Evolutionary conservation across 2,797 vertebrate genomes (phyloP).

Genomic region (Meriones psammophilus): DNA sequence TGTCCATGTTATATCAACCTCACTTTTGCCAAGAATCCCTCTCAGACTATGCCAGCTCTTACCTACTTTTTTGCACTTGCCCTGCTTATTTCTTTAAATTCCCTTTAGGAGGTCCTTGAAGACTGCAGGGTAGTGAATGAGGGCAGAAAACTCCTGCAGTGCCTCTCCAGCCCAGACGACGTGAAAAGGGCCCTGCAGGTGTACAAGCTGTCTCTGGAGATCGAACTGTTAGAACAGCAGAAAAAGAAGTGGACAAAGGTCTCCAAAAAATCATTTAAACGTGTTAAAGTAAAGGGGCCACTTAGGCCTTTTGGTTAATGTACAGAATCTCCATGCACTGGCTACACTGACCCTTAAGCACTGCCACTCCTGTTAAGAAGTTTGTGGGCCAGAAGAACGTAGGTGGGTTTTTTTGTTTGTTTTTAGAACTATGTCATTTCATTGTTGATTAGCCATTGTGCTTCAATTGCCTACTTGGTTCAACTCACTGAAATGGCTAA

Average conservation of each 20-base stretch:
- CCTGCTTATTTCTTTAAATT: not conserved
- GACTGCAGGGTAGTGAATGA: not conserved
- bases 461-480: not conserved
- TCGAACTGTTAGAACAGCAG: not conserved
- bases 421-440: not conserved
- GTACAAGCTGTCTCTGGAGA: conserved; percentile 74
- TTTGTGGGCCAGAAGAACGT: not conserved
- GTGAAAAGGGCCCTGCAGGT: conserved; percentile 65
- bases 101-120: conserved; percentile 1
- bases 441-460: not conserved
- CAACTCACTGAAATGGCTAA: not conserved
- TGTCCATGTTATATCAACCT: not conserved
- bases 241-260: not conserved
- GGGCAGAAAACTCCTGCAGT: conserved; percentile 23
- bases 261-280: not conserved
- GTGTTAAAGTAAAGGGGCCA: not conserved
- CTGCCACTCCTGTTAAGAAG: not conserved
- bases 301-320: not conserved
- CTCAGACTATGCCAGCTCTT: not conserved
- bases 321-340: not conserved
- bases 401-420: not conserved
- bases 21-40: not conserved
- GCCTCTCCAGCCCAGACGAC: not conserved
- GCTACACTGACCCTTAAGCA: not conserved
- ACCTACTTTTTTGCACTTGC: not conserved